Percentiles rank a stretch among this genome's conserved stretches.
These are phyloP conservation scores for Amblyornis subalaris DNA, from an alignment of 2,113 vertebrate genomes.

Conservation along the genomic window DNA sequence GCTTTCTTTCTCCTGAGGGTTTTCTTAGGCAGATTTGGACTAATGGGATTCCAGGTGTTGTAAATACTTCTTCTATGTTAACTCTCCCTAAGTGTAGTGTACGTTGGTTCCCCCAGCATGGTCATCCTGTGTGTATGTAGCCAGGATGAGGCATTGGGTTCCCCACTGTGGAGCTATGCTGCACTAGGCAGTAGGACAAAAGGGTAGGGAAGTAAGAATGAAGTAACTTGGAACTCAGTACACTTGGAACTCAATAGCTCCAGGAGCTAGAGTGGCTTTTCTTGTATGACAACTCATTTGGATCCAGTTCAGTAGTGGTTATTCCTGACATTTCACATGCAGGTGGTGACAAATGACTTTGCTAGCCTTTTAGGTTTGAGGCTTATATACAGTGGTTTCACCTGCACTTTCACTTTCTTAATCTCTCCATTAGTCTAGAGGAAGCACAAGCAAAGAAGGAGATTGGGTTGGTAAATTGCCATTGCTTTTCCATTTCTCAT, in stretches of 20 bases:
- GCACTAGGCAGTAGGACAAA: background rate
- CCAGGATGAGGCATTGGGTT: background rate
- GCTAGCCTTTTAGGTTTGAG: background rate
- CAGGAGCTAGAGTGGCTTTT: background rate
- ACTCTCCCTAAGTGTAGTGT: background rate
- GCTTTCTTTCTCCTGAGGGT: background rate
- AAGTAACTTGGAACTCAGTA: background rate
- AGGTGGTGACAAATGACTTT: background rate
- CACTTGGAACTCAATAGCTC: background rate
- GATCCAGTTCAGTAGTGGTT: background rate
- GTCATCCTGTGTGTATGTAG: fast-evolving
- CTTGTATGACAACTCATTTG: background rate
- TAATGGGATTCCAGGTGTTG: background rate
- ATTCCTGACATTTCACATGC: background rate
- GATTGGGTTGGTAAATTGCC: background rate
- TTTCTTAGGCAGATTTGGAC: background rate
- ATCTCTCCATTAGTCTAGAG: background rate
- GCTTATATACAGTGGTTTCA: background rate
- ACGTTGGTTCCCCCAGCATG: fast-evolving
- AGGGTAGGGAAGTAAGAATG: background rate
- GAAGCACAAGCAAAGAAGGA: background rate
- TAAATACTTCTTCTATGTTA: background rate
- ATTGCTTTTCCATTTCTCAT: background rate
- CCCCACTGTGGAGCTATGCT: background rate
- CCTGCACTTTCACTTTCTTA: background rate